Conservation (phyloP, 2,888 invertebrate genomes). For the Meghimatium bilineatum region DNA sequence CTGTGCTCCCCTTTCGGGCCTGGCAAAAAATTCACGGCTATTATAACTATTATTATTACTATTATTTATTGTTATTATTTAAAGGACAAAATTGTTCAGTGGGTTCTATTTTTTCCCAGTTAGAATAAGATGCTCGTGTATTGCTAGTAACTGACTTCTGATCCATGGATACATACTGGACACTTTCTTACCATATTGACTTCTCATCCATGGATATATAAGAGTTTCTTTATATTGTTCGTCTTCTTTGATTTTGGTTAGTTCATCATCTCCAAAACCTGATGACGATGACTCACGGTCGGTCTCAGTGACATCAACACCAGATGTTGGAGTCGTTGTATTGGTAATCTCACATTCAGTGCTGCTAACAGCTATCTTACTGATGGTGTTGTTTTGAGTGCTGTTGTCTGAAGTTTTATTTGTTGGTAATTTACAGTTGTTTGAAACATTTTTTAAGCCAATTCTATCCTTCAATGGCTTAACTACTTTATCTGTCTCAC, state of each 20-base stretch:
- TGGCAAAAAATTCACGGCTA: too few relatives aligned
- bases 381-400: neutral
- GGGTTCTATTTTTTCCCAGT: too few relatives aligned
- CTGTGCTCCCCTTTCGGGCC: too few relatives aligned
- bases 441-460: too few relatives aligned
- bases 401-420: neutral
- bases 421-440: neutral
- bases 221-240: neutral
- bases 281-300: constrained; percentile 20
- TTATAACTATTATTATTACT: too few relatives aligned
- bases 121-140: too few relatives aligned
- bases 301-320: neutral
- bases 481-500: neutral
- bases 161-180: too few relatives aligned
- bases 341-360: neutral
- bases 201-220: constrained; percentile 44
- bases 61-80: too few relatives aligned
- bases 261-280: neutral
- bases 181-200: constrained; percentile 38
- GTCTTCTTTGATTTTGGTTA: neutral
- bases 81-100: too few relatives aligned
- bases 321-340: neutral
- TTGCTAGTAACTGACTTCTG: too few relatives aligned
- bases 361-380: too few relatives aligned
- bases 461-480: neutral